Conservation (phyloP, 2,888 invertebrate species). For the Lagria hirta region DNA sequence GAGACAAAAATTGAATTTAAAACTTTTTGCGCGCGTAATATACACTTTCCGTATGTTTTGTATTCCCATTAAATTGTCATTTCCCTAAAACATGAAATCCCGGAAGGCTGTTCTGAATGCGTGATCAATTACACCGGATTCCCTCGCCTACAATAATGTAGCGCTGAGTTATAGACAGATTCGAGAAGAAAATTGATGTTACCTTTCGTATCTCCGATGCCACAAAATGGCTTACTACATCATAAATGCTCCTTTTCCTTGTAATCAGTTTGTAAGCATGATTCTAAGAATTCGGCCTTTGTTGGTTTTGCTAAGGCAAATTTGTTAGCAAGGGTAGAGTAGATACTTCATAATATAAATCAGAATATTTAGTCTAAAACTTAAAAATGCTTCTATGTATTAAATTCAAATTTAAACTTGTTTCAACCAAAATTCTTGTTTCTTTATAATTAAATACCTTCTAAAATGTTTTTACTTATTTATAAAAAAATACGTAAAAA, state of each 20-base stretch:
- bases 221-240: constrained; percentile 19
- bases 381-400: too few species aligned
- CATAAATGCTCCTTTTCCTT: constrained; percentile 15
- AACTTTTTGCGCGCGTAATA: constrained; percentile 22
- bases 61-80: constrained; percentile 43
- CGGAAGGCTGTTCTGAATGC: constrained; percentile 39
- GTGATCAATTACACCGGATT: constrained; percentile 44
- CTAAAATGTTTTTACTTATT: too few species aligned
- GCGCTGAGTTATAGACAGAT: constrained; percentile 39
- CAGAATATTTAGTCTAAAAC: too few species aligned
- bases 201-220: constrained; percentile 12
- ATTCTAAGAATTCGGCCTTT: too few species aligned
- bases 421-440: too few species aligned
- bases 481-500: too few species aligned
- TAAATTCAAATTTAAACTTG: too few species aligned
- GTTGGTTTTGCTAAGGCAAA: too few species aligned
- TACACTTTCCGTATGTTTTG: constrained; percentile 32
- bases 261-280: constrained; percentile 10
- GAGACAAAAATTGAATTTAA: constrained; percentile 18
- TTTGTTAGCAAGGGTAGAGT: too few species aligned
- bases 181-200: constrained; percentile 36
- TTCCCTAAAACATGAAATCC: constrained; percentile 42
- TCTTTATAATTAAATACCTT: too few species aligned
- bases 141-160: constrained; percentile 39
- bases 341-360: too few species aligned